Evolutionary conservation across 2,888 invertebrate species (phyloP), one percentile per base, ranked within the genome.

Genomic region (Pyrrhia umbra): DNA sequence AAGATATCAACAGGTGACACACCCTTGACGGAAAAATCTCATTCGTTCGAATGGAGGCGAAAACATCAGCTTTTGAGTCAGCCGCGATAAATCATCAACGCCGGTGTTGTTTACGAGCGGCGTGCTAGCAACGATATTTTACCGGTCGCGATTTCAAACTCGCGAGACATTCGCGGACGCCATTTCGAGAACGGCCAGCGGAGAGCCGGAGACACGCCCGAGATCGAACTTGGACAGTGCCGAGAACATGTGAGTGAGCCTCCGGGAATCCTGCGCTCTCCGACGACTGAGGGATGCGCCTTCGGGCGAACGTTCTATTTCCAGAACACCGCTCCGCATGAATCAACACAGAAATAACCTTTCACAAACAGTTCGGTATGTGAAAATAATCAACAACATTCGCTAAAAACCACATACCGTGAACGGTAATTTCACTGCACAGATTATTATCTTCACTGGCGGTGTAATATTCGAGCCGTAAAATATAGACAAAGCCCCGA

Each of bases 301-400:
- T 92, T 91, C 85, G 85, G 85, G 79, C 91, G 90, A 87, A 86
- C 80, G 87, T 88, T 94, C 94, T 94, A 94, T 94, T 95, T 95
- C 92, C 93, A 94, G 95, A 92, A 90, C 92, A 88, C 88, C 90
- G 92, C 94, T 90, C 91, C 90, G 93, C 93, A 93, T 93, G 93
- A 94, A 94, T 94, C 94, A 94, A 94, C 94, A 93, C 94, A 91
- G 87, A 95, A 95, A 95, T 95, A 94, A 94, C 94, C 93, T 93
- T 94, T 93, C 94, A 94, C 91, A 88, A 90, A 90, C 86, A 84
- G 82, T 88, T 89, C 79, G 90, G 89, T 90, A 92, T 90, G 91
- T 90, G 85, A 88, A 90, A 90, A 88, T 88, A 86, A 88, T 85
- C 85, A 86, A 87, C 86, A 90, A 90, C 86, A 88, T 88, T 88